Evolutionary conservation across 2,113 vertebrate species (phyloP).

Genomic region (Cettia cetti): DNA sequence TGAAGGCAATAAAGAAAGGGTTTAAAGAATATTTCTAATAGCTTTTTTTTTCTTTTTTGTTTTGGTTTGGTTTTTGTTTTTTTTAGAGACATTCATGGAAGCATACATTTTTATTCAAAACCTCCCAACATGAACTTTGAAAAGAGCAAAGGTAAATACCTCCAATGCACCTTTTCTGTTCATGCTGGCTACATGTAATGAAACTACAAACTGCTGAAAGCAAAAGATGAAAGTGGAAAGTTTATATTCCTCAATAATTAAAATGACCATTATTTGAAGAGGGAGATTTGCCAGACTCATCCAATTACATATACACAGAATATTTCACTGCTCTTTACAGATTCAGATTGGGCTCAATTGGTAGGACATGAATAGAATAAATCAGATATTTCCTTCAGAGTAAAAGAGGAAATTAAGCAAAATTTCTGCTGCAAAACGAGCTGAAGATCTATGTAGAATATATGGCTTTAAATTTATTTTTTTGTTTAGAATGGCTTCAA

Average conservation of each 20-base stretch:
- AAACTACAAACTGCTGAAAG: not conserved
- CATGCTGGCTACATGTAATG: rapidly evolving
- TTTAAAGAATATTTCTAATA: not conserved
- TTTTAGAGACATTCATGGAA: not conserved
- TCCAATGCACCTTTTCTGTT: not conserved
- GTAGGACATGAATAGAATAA: not conserved
- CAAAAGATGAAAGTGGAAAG: not conserved
- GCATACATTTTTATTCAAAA: not conserved
- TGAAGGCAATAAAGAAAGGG: not conserved
- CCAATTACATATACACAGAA: not conserved
- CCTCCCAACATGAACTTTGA: not conserved
- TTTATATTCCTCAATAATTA: not conserved
- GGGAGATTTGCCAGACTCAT: not conserved
- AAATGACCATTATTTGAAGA: not conserved
- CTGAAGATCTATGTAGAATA: not conserved
- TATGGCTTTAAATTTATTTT: not conserved
- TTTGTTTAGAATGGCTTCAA: not conserved
- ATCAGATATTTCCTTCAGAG: not conserved
- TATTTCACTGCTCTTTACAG: not conserved
- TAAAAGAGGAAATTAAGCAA: not conserved
- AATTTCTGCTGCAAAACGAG: not conserved
- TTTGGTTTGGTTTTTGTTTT: not conserved
- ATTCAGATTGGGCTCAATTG: not conserved
- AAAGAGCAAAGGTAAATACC: not conserved
- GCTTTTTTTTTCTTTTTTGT: not conserved